Evolutionary conservation across 2,797 vertebrate genomes (phyloP), one percentile per base, ranked within the genome.

Genomic region (Tragopan temminckii): DNA sequence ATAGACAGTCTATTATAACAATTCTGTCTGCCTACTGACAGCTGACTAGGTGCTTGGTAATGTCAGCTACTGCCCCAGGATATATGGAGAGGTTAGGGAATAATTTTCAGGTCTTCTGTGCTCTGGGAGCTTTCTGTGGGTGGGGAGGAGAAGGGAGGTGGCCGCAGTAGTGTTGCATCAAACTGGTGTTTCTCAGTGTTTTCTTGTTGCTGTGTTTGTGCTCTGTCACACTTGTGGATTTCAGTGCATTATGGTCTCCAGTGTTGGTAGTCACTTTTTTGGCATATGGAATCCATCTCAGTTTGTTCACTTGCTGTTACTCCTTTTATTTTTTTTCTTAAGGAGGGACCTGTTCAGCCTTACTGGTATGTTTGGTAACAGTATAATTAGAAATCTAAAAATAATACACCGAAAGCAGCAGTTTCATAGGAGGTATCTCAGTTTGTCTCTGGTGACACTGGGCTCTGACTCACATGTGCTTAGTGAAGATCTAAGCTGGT

Each of bases 361-460:
- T 71, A 57, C 59, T 92, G 72, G 43, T 91, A 61, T 83, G 92
- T 91, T 92, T 92, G 90, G 46, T 79, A 89, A 78, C 84, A 84
- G 66, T 63, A 59, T 90, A 92, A 94, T 91, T 95, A 92, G 81
- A 75, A 75, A 80, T 52, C 78, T 94, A 94, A 96, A 96, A 88
- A 95, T 90, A 94, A 42, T 8, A 17, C 33, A 61, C 4, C 0
- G 7, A 64, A 85, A 87, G 72, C 84, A 88, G 76, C 59, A 81
- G 55, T 89, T 95, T 87, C 63, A 50, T 45, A 76, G 66, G 50
- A 92, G 79, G n/a, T 9, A 7, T 78, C 89, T 85, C 80, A 66
- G 3, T 92, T 36, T 35, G 35, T 31, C 48, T 52, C 85, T 75
- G 80, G 69, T 1, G 24, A 66, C 53, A 9, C 4, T 40, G 66